phyloP scores from a whole-genome alignment of 2,113 vertebrate species.

The Pteropus alecto region DNA sequence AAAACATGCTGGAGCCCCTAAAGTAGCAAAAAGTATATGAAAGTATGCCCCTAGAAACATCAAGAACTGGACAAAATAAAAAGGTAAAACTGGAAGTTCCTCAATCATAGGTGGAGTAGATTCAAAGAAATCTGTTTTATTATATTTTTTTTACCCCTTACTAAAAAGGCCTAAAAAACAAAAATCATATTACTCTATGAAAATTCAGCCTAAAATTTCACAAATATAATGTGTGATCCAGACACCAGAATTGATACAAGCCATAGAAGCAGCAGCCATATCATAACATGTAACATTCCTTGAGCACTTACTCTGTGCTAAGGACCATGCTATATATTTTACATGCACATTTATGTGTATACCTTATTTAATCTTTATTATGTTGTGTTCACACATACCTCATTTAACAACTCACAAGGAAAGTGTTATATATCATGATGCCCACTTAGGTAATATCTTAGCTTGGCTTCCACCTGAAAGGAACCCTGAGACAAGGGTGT shows the following conservation, averaged over 20 bases:
- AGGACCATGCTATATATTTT: background rate
- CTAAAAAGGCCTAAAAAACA: background rate
- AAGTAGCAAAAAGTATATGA: background rate
- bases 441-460: background rate
- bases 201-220: background rate
- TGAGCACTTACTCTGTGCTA: background rate
- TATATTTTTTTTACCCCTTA: background rate
- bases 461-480: background rate
- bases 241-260: background rate
- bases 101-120: background rate
- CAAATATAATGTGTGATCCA: background rate
- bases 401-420: background rate
- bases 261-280: background rate
- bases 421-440: background rate
- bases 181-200: background rate
- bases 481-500: background rate
- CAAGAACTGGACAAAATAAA: conserved; percentile 3
- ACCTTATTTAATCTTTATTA: background rate
- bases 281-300: background rate
- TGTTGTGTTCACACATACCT: background rate
- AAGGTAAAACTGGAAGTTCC: background rate
- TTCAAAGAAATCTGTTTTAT: background rate
- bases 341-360: background rate
- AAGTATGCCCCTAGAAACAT: background rate
- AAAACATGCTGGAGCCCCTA: background rate